Evolutionary conservation across 2,797 vertebrate species (phyloP).

Genomic region (Echeneis naucrates): DNA sequence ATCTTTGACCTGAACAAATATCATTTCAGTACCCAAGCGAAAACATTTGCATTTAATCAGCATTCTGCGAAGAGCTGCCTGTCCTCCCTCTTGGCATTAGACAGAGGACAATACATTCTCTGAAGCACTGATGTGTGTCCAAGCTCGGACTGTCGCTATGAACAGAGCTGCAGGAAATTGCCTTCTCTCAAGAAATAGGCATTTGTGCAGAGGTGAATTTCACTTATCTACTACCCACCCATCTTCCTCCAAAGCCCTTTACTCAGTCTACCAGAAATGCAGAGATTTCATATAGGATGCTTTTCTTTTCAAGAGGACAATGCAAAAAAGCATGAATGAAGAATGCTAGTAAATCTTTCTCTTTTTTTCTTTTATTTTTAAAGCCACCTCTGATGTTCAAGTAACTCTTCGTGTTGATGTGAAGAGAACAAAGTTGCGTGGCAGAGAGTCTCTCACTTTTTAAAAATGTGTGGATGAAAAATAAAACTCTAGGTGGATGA

Average conservation of each 20-base stretch:
- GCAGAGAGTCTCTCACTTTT: constrained; percentile 20
- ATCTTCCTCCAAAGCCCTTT: constrained; percentile 43
- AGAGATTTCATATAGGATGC: constrained; percentile 37
- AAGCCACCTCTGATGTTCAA: constrained; percentile 11
- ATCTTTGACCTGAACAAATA: not conserved
- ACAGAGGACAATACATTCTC: constrained; percentile 53
- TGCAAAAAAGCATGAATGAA: not conserved
- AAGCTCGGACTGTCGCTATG: constrained; percentile 55
- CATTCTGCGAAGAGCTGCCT: constrained; percentile 14
- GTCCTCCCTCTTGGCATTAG: constrained; percentile 42
- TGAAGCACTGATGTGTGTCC: constrained; percentile 63
- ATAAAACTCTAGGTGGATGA: constrained; percentile 12
- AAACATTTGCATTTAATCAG: constrained; percentile 37
- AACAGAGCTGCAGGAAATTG: constrained; percentile 73
- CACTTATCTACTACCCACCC: constrained; percentile 70
- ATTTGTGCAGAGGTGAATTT: constrained; percentile 73
- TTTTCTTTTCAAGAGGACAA: constrained; percentile 28
- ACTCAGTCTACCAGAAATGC: constrained; percentile 57
- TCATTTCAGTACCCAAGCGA: constrained; percentile 29
- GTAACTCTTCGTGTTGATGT: constrained; percentile 32
- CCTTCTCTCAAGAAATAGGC: constrained; percentile 67
- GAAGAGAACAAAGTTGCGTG: constrained; percentile 25
- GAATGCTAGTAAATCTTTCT: constrained; percentile 35
- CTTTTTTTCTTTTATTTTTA: too few species aligned
- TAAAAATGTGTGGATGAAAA: constrained; percentile 10